phyloP scores from a whole-genome alignment of 1,140 invertebrate genomes.

The Lasaia peninsularis region DNA sequence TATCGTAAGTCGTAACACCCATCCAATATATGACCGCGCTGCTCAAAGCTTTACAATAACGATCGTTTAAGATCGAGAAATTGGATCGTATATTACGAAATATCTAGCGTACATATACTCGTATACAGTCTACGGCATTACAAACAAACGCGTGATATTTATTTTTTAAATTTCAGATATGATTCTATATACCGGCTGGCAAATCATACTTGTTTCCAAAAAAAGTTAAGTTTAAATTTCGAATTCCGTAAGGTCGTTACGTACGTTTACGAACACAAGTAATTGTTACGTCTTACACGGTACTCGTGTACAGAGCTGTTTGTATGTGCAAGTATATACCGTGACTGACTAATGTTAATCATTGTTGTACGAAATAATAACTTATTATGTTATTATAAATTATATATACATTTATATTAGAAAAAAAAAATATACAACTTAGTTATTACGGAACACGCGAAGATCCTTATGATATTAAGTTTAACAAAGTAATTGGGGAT shows the following conservation, averaged over 20 bases:
- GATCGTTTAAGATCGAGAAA: too few species aligned
- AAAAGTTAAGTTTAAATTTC: constrained; percentile 29
- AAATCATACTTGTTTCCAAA: constrained; percentile 15
- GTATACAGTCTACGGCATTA: not conserved
- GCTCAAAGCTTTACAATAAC: too few species aligned
- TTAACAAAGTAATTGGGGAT: too few species aligned
- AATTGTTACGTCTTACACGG: constrained; percentile 29
- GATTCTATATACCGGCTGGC: not conserved
- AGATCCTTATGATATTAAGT: too few species aligned
- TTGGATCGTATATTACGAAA: not conserved
- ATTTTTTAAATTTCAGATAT: not conserved
- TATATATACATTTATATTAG: too few species aligned
- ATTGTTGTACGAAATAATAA: not conserved
- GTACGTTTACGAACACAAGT: constrained; percentile 30
- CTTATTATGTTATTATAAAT: not conserved
- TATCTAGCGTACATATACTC: not conserved
- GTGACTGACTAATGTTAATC: constrained; percentile 27
- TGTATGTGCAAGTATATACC: constrained; percentile 31
- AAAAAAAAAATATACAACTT: too few species aligned
- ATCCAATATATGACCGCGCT: too few species aligned
- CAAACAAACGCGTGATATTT: too few species aligned
- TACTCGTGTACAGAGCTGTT: constrained; percentile 20
- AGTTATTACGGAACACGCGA: too few species aligned
- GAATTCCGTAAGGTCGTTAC: constrained; percentile 40
- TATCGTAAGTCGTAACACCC: too few species aligned